Conservation (phyloP, 35 echinoderm and acorn worm species). For the Anneissia japonica region DNA sequence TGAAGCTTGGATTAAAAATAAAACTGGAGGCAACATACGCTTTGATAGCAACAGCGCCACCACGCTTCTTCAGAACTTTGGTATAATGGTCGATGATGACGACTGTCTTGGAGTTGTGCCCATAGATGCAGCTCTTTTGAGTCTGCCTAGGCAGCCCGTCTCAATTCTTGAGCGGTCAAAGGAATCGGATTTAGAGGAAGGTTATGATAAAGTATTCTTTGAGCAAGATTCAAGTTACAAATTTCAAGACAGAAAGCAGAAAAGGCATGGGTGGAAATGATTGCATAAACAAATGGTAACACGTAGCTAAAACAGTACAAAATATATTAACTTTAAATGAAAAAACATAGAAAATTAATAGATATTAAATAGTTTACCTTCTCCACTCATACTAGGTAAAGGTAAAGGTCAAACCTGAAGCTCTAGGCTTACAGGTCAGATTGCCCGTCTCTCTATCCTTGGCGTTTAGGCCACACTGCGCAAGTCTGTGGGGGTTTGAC, state of each 20-base stretch:
- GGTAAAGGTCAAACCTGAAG: too few species aligned
- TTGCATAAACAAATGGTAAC: too few species aligned
- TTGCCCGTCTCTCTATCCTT: too few species aligned
- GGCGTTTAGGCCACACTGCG: too few species aligned
- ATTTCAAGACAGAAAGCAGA: conserved; percentile 67
- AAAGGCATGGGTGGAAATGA: conserved; percentile 66
- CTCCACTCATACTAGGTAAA: too few species aligned
- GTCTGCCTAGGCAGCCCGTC: conserved; percentile 49
- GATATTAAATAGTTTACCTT: too few species aligned
- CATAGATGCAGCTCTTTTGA: conserved; percentile 49
- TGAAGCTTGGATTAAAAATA: conserved; percentile 68
- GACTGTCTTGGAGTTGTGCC: conserved; percentile 56
- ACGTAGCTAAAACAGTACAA: too few species aligned
- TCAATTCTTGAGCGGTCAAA: conserved; percentile 73
- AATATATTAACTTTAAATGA: too few species aligned
- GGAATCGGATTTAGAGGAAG: conserved; percentile 77
- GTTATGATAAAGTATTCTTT: conserved; percentile 64
- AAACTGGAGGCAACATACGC: conserved; percentile 47
- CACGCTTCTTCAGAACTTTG: conserved; percentile 57
- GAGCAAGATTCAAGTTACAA: conserved; percentile 68
- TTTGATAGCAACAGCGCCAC: conserved; percentile 60
- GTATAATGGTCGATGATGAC: conserved; percentile 56
- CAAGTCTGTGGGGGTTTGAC: too few species aligned
- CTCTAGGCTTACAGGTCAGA: too few species aligned
- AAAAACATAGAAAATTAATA: too few species aligned